Evolutionary conservation across 2,888 invertebrate species (phyloP), one percentile per base, ranked within the genome.

Genomic region (Eupeodes luniger): DNA sequence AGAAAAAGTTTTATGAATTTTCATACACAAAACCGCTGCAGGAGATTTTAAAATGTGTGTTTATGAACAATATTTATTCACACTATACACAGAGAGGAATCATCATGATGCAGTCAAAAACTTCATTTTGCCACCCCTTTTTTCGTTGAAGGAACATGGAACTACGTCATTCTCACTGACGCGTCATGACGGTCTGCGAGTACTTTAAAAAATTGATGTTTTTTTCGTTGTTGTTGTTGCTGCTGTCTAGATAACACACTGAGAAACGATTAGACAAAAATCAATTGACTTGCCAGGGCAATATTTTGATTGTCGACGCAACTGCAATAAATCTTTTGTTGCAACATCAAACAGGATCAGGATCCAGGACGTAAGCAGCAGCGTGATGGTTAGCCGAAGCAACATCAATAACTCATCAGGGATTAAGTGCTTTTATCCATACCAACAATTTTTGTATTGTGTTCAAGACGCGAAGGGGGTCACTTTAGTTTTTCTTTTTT

Each of bases 261-360:
- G 74, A 84, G 76, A 75, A 62, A 55, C 74, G 80, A 84, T 84
- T 88, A 75, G 75, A 69, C 77, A 77, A 59, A 88, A 88, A 81
- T 84, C 88, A 87, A 87, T 83, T 83, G 83, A 76, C 66, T 72
- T 44, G 51, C 66, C 4, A 88, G 81, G 62, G 78, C 69, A 85
- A 85, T 88, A 85, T 88, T 88, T 81, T 84, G 84, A 88, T 78
- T 81, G 78, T 55, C 40, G 40, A 61, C 49, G 59, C 57, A 81
- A 85, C 81, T 85, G 88, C 88, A 78, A 84, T 88, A 81, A 88
- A 88, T 84, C 84, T 77, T 84, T 81, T 78, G 77, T 84, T 74
- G 74, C 69, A 64, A 55, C 40, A 77, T 78, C 77, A 81, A 85
- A 49, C 5, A 5, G 5, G 27, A 27, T 10, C 57, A 34, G 74